Evolutionary conservation across 2,797 vertebrate genomes (phyloP), one percentile per base, ranked within the genome.

Genomic region (Meriones psammophilus): DNA sequence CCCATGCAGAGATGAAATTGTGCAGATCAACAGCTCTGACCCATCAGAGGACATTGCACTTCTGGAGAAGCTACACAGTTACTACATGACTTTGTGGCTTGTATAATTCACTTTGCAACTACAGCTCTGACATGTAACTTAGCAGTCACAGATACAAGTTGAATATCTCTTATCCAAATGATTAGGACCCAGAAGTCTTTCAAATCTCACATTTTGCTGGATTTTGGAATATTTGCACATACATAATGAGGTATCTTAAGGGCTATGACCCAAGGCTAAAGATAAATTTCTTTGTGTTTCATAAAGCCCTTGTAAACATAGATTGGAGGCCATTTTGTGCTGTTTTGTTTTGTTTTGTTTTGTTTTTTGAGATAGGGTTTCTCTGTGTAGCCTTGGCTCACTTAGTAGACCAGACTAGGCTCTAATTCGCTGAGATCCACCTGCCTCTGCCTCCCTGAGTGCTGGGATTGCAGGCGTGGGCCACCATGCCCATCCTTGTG

Each of bases 1-100:
- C 85, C 77, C 88, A 58, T 10, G 78, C n/a, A 85, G n/a, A 95
- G 85, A 80, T 95, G 26, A 76, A 80, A 83, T 42, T 74, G 62
- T 56, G 33, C 69, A 78, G 93, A 24, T 92, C 42, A 92, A 13
- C 86, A 90, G 64, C 77, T 84, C 18, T 77, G 90, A 94, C 42
- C 15, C 30, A n/a, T n/a, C n/a, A 68, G 77, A 42, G 7, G n/a
- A 39, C 71, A 73, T 68, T 77, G 90, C 8, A 68, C 60, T 77
- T 92, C 79, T 79, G n/a, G 76, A 88, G 74, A 93, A 71, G 30
- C 62, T 22, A 42, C 39, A 20, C 9, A 85, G 56, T 85, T 58
- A 92, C 93, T 77, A 46, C 5, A 17, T 87, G 50, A 28, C 50
- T 73, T 84, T 91, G 64, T 54, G 87, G 62, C 42, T 42, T 94